Evolutionary conservation across 2,888 invertebrate species (phyloP), one percentile per base, ranked within the genome.

Genomic region (Cosmia pyralina): DNA sequence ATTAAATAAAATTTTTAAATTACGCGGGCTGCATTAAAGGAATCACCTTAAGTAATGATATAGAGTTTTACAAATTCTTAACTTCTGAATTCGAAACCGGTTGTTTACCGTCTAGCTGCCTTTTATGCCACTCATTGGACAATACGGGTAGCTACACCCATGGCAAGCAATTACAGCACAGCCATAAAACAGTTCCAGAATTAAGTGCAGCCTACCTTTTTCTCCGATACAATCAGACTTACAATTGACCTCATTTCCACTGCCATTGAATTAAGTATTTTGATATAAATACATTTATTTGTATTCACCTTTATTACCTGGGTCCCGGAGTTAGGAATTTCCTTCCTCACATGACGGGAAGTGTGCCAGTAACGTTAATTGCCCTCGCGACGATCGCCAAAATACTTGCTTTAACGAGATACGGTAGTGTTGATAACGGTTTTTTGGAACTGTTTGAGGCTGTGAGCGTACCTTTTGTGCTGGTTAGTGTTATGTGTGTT

Each of bases 351-450:
- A 90, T 87, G 85, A 82, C 85, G 84, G 88, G 76, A 85, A 87
- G 84, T 86, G 77, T 76, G 79, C 83, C 84, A 83, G 86, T 87
- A 87, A 89, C 85, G 89, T 88, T 93, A 92, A 94, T 93, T 92
- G 91, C 87, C 87, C 79, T 89, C 83, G 88, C 89, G 85, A 86
- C 85, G 89, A 91, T 91, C 90, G 89, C 90, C 88, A 89, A 92
- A 91, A 90, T 89, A 91, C 90, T 93, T 85, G 76, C 79, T 70
- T 89, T 91, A 92, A 91, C 90, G 89, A 91, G 90, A 88, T 85
- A 78, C 86, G 70, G 81, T 87, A 69, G 83, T 82, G 75, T 83
- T 84, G 70, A 81, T 88, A 85, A 79, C 67, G 58, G 69, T 72
- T 79, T 72, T 86, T 84, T 46, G 53, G n/a, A 60, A 58, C 68